A percentile compares a stretch with the other conserved stretches of the same genome.
Conservation (phyloP, 2,113 vertebrate species). For the Cyanoramphus novaezelandiae region DNA sequence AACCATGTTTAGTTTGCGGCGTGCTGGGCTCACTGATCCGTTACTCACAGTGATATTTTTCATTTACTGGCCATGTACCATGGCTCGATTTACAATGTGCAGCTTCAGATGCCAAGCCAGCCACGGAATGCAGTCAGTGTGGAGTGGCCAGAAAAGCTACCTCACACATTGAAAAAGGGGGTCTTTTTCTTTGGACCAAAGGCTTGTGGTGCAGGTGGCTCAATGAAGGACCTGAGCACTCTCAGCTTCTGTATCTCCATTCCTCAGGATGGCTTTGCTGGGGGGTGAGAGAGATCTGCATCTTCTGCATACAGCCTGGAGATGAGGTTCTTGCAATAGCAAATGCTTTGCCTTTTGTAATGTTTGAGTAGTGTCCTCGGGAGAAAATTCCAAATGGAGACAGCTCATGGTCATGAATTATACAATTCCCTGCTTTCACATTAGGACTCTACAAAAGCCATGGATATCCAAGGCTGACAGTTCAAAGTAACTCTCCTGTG, state of each 20-base stretch:
- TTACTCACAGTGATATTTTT: background rate
- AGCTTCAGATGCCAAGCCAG: background rate
- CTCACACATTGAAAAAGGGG: rapidly evolving
- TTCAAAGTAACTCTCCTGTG: slow-evolving; percentile 7
- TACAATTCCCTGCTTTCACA: background rate
- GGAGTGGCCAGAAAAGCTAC: background rate
- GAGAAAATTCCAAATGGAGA: slow-evolving; percentile 1
- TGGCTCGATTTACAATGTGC: background rate
- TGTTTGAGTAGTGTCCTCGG: background rate
- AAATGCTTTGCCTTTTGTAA: background rate
- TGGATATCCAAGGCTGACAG: background rate
- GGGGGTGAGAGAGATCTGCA: background rate
- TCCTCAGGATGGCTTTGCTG: background rate
- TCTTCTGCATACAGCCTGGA: background rate
- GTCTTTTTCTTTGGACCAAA: background rate
- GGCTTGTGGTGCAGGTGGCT: background rate
- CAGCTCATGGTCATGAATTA: background rate
- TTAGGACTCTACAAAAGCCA: background rate
- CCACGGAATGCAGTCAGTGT: background rate
- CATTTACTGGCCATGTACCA: background rate
- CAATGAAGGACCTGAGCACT: rapidly evolving
- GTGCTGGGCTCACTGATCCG: background rate
- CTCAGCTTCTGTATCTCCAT: background rate
- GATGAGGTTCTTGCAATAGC: background rate
- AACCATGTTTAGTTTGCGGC: background rate